Conservation (phyloP, 2,888 invertebrate genomes). For the Chironomus tentans region DNA sequence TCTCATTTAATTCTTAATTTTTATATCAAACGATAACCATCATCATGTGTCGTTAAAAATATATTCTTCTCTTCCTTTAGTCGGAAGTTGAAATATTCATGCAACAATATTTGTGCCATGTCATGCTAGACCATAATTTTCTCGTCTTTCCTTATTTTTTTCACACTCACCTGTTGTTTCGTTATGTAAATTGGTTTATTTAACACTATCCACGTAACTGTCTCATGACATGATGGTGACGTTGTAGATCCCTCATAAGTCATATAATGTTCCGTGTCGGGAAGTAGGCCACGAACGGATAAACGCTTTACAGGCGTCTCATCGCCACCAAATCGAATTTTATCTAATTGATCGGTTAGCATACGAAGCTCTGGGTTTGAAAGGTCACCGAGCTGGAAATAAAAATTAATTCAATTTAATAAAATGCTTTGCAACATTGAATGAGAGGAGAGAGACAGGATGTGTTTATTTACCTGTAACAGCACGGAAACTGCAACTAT, state of each 20-base stretch:
- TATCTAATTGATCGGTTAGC: constrained; percentile 84
- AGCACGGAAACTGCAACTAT: constrained; percentile 90
- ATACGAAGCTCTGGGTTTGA: constrained; percentile 86
- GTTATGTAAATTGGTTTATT: constrained; percentile 98
- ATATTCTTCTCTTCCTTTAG: too few relatives aligned
- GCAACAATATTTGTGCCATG: too few relatives aligned
- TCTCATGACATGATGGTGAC: constrained; percentile 95
- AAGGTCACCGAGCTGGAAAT: constrained; percentile 76
- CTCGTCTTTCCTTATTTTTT: too few relatives aligned
- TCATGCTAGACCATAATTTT: too few relatives aligned
- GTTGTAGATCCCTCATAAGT: constrained; percentile 97
- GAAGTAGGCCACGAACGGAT: constrained; percentile 78
- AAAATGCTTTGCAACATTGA: neutral
- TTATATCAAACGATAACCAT: too few relatives aligned
- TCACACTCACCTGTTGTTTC: constrained; percentile 72
- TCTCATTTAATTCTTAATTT: too few relatives aligned
- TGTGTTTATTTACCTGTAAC: constrained; percentile 72
- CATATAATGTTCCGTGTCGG: constrained; percentile 93
- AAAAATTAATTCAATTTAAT: neutral
- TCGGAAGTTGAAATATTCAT: too few relatives aligned
- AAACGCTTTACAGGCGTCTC: constrained; percentile 76
- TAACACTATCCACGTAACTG: constrained; percentile 95
- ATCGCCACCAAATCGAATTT: constrained; percentile 84
- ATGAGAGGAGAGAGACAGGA: neutral
- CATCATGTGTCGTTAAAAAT: too few relatives aligned